Percentiles rank a stretch among this genome's conserved stretches.
phyloP scores from a whole-genome alignment of 2,888 invertebrate genomes.

The Pantelozetes paolii region DNA sequence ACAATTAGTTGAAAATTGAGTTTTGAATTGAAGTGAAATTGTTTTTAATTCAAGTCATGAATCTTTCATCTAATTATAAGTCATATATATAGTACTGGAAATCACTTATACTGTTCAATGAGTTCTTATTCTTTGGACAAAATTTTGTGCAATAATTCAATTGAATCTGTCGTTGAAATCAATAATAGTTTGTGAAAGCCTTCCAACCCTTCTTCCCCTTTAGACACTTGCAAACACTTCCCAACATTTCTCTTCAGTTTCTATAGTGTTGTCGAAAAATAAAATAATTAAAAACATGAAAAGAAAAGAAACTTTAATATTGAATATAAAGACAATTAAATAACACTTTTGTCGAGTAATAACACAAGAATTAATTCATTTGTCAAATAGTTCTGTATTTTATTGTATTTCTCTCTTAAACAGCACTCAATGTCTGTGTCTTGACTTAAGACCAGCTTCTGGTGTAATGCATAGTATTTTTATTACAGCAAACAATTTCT shows the following conservation, averaged over 20 bases:
- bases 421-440: not conserved
- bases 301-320: not conserved
- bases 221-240: too few species aligned
- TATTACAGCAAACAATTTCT: conserved; percentile 12
- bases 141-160: not conserved
- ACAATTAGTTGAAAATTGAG: conserved; percentile 9
- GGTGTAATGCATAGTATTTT: not conserved
- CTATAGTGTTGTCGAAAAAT: not conserved
- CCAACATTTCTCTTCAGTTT: too few species aligned
- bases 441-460: conserved; percentile 10
- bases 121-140: not conserved
- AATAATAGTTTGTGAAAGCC: not conserved
- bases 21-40: not conserved
- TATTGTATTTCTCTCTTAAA: not conserved
- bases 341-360: not conserved
- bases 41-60: not conserved
- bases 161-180: not conserved
- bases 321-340: too few species aligned
- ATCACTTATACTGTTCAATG: not conserved
- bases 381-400: conserved; percentile 13
- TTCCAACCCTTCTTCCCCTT: too few species aligned
- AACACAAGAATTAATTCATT: conserved; percentile 12
- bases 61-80: conserved; percentile 5
- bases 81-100: not conserved
- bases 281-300: not conserved